These are phyloP conservation scores for Rhinoptilus africanus DNA, from an alignment of 2,113 vertebrate species.

Conservation along the genomic window DNA sequence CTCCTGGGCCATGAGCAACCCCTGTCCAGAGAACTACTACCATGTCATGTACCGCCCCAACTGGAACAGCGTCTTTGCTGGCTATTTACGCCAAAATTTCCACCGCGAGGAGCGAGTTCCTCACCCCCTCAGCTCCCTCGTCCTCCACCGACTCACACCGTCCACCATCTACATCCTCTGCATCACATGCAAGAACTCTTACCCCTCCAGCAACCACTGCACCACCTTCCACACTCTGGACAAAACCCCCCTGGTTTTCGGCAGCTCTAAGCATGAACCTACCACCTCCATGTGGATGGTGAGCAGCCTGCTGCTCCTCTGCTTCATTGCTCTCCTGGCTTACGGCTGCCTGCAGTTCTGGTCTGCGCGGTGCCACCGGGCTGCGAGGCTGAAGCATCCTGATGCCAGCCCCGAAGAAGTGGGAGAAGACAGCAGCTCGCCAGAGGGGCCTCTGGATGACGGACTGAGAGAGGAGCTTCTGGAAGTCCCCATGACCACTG, in stretches of 20 bases:
- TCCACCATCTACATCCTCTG: conserved; percentile 76
- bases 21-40: conserved; percentile 76
- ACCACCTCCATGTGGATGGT: conserved; percentile 72
- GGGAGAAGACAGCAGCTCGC: conserved; percentile 48
- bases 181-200: conserved; percentile 71
- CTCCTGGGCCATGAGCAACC: conserved; percentile 69
- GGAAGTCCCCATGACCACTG: conserved; percentile 70
- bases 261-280: conserved; percentile 59
- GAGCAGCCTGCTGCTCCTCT: conserved; percentile 72
- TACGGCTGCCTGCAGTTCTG: conserved; percentile 75
- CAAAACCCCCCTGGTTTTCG: conserved; percentile 33
- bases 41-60: conserved; percentile 75
- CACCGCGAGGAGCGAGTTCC: conserved; percentile 74
- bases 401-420: background rate
- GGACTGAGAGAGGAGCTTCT: conserved; percentile 62
- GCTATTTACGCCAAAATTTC: conserved; percentile 72
- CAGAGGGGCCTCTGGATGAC: background rate
- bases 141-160: conserved; percentile 61
- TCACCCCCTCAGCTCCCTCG: conserved; percentile 62
- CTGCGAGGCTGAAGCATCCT: conserved; percentile 32
- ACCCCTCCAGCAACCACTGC: conserved; percentile 72
- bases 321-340: conserved; percentile 65
- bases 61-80: conserved; percentile 72
- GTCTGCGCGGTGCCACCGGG: conserved; percentile 53
- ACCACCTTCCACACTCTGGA: conserved; percentile 75